Evolutionary conservation across 2,113 vertebrate genomes (phyloP).

Genomic region (Hippocampus mohnikei): DNA sequence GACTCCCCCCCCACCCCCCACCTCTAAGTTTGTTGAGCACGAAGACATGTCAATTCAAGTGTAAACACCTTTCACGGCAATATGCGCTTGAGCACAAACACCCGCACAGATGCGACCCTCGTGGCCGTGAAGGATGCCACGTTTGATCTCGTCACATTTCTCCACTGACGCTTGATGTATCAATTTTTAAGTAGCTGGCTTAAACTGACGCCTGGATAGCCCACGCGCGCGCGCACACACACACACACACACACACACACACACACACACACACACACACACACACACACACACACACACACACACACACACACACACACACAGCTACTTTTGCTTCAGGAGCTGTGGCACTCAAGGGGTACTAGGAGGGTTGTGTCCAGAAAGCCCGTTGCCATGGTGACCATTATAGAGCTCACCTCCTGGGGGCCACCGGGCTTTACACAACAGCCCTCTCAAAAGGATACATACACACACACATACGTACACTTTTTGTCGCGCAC

Average conservation of each 20-base stretch:
- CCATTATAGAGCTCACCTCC: constrained; percentile 70
- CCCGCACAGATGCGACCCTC: constrained; percentile 44
- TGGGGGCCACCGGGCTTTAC: constrained; percentile 62
- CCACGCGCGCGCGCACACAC: constrained; percentile 10
- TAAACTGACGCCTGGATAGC: constrained; percentile 37
- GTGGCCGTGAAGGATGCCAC: constrained; percentile 56
- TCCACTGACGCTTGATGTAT: constrained; percentile 68
- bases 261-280: constrained; percentile 26
- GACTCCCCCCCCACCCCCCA: background rate
- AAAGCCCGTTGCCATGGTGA: constrained; percentile 74
- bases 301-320: constrained; percentile 29
- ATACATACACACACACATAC: constrained; percentile 21
- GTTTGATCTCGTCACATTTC: constrained; percentile 64
- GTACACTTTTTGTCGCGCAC: background rate
- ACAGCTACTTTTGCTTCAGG: constrained; percentile 49
- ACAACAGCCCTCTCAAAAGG: constrained; percentile 52
- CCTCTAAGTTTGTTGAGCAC: constrained; percentile 32
- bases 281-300: constrained; percentile 17
- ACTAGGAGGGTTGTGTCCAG: constrained; percentile 65
- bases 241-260: constrained; percentile 27
- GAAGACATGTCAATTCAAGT: constrained; percentile 24
- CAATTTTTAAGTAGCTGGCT: constrained; percentile 71
- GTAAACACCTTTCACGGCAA: constrained; percentile 41
- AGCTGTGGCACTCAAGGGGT: constrained; percentile 62
- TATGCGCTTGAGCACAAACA: constrained; percentile 48